These are phyloP conservation scores for Phyllotis vaccarum DNA, from an alignment of 2,797 vertebrate genomes.

Conservation along the genomic window DNA sequence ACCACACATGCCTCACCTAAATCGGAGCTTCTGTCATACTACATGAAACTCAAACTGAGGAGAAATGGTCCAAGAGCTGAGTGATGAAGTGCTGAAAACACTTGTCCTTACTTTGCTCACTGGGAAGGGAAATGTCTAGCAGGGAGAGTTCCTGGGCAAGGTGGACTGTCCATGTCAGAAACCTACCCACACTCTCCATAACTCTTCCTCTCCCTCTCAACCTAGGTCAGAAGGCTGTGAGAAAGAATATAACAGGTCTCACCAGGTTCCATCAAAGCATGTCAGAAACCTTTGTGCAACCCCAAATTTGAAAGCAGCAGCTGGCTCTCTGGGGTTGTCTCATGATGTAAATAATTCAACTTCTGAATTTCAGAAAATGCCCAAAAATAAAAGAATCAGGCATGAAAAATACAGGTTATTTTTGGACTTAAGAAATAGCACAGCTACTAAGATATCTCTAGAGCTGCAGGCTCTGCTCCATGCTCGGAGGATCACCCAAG, in stretches of 20 bases:
- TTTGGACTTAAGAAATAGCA: not conserved
- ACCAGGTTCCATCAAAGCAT: not conserved
- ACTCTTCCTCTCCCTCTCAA: not conserved
- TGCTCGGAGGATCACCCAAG: not conserved
- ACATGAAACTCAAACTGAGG: not conserved
- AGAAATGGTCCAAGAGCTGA: not conserved
- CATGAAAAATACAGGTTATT: not conserved
- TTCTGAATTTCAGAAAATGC: not conserved
- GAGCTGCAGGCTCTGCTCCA: not conserved
- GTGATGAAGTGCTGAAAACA: not conserved
- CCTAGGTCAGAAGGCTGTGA: not conserved
- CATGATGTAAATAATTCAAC: constrained; percentile 6
- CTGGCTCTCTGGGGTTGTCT: not conserved
- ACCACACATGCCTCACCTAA: no score
- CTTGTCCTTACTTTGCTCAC: not conserved
- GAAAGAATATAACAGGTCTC: not conserved
- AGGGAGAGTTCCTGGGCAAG: not conserved
- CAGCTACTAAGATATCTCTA: not conserved
- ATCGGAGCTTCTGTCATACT: not conserved
- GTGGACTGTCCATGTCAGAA: not conserved
- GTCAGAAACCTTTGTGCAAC: not conserved
- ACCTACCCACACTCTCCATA: not conserved
- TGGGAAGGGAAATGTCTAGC: not conserved
- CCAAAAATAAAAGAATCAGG: not conserved
- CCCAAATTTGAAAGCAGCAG: not conserved